Percentiles rank a stretch among this genome's conserved stretches.
phyloP scores from a whole-genome alignment of 1,140 invertebrate species.

The Coboldia fuscipes region DNA sequence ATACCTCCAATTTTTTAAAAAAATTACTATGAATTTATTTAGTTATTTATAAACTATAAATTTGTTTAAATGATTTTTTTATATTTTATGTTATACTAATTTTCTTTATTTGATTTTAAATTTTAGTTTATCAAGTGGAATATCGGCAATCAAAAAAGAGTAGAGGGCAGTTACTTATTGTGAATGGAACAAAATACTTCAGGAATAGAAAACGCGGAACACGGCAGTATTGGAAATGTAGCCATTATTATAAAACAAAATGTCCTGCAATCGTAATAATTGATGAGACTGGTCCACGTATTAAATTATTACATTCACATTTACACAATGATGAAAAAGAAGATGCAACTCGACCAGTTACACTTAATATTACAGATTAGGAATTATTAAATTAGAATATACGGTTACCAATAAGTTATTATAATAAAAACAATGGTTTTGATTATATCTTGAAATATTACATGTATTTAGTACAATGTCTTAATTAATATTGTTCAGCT shows the following conservation, averaged over 20 bases:
- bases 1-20: not conserved
- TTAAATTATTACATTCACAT: slow-evolving; percentile 17
- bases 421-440: too few relatives aligned
- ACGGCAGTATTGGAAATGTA: slow-evolving; percentile 20
- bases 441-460: too few relatives aligned
- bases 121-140: slow-evolving; percentile 16
- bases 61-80: not conserved
- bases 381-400: too few relatives aligned
- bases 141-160: slow-evolving; percentile 20
- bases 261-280: slow-evolving; percentile 20
- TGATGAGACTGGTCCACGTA: slow-evolving; percentile 14
- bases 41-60: not conserved
- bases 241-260: slow-evolving; percentile 19
- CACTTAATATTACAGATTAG: too few relatives aligned
- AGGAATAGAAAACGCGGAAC: slow-evolving; percentile 19
- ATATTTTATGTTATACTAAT: not conserved
- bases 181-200: slow-evolving; percentile 21
- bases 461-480: too few relatives aligned
- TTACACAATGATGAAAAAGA: too few relatives aligned
- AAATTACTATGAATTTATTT: not conserved
- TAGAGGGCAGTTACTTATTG: slow-evolving; percentile 18
- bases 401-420: too few relatives aligned
- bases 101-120: slow-evolving; percentile 4
- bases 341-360: too few relatives aligned
- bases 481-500: too few relatives aligned